Percentiles rank a stretch among this genome's conserved stretches.
Evolutionary conservation across 2,888 invertebrate species (phyloP).

Genomic region (Macaria liturata): DNA sequence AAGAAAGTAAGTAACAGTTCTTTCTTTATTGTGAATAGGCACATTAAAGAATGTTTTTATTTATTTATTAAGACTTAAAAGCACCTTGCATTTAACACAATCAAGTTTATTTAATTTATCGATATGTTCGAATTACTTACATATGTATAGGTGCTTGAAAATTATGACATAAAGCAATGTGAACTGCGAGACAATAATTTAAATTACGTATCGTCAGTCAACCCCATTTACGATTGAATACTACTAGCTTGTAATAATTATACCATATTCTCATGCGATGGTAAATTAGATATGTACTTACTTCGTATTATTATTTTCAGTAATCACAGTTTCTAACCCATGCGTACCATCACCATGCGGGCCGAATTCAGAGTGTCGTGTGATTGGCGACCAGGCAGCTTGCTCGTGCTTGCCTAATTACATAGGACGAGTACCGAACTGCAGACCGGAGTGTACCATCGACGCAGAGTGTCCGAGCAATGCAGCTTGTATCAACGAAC

Average conservation of each 20-base stretch:
- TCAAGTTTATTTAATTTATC: no score
- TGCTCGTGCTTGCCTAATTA: constrained; percentile 92
- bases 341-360: constrained; percentile 93
- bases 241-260: no score
- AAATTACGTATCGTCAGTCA: no score
- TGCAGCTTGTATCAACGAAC: constrained; percentile 91
- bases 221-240: no score
- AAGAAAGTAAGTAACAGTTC: constrained; percentile 79
- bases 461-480: constrained; percentile 92
- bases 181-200: no score
- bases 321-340: constrained; percentile 80
- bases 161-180: no score
- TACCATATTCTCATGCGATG: no score
- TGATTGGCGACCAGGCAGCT: constrained; percentile 92
- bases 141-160: no score
- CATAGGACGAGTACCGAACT: constrained; percentile 93
- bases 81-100: no score
- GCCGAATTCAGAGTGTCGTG: constrained; percentile 91
- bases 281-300: not conserved
- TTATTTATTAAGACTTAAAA: no score
- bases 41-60: no score
- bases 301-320: constrained; percentile 39
- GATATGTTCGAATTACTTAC: no score
- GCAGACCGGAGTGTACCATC: constrained; percentile 92
- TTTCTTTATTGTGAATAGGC: not conserved